Conservation (phyloP, 2,888 invertebrate genomes). For the Bibio marci region DNA sequence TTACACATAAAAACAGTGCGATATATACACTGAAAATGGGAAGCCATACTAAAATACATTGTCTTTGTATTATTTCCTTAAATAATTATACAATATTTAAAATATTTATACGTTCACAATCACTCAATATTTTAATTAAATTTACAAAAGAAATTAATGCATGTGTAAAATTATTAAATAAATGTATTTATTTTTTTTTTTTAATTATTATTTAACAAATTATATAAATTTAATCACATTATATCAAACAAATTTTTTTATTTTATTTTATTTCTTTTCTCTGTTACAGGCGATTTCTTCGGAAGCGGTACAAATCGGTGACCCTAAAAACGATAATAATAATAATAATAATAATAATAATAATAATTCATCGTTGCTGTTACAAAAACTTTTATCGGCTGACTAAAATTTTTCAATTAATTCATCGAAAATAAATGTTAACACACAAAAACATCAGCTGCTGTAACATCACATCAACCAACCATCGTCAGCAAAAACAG, state of each 20-base stretch:
- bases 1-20: too few species aligned
- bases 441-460: neutral
- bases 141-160: too few species aligned
- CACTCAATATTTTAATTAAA: too few species aligned
- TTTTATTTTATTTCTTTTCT: conserved; percentile 16
- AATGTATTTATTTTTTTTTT: neutral
- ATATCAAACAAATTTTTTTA: conserved; percentile 4
- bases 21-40: too few species aligned
- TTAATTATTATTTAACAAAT: neutral
- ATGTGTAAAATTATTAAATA: too few species aligned
- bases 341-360: too few species aligned
- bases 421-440: too few species aligned
- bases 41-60: too few species aligned
- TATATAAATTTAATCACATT: neutral
- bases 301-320: conserved; percentile 58
- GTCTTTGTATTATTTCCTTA: too few species aligned
- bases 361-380: conserved; percentile 66
- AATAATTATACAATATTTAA: too few species aligned
- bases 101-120: too few species aligned
- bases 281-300: conserved; percentile 48
- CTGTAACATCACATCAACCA: neutral
- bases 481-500: neutral
- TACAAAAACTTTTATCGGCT: conserved; percentile 75
- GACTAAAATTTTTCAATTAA: too few species aligned
- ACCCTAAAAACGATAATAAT: conserved; percentile 49